A percentile compares a stretch with the other conserved stretches of the same genome.
Conservation (phyloP, 2,113 vertebrate species). For the Leptodactylus fuscus region DNA sequence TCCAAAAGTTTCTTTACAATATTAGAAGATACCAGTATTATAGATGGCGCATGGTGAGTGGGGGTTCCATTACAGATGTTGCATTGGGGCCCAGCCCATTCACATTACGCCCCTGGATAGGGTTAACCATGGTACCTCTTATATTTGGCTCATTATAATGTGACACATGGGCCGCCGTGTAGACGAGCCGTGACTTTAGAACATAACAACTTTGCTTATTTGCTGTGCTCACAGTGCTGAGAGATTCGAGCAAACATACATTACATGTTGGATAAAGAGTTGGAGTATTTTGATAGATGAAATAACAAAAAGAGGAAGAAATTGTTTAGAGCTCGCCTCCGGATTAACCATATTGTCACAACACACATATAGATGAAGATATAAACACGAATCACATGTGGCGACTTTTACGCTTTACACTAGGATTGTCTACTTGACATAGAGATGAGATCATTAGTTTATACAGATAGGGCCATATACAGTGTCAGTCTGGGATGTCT, state of each 20-base stretch:
- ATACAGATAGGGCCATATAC: neutral
- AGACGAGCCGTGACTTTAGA: neutral
- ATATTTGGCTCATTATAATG: neutral
- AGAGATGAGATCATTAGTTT: neutral
- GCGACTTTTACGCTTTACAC: neutral
- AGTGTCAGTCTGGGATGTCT: neutral
- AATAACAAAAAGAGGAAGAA: constrained; percentile 27
- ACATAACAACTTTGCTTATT: neutral
- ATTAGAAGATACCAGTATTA: too few species aligned
- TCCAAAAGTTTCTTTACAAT: too few species aligned
- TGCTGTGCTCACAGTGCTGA: neutral
- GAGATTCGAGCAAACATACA: constrained; percentile 7
- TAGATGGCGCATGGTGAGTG: too few species aligned
- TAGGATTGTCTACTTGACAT: too few species aligned
- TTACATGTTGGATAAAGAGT: neutral
- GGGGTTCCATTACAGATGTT: too few species aligned
- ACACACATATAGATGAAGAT: neutral
- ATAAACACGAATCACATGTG: neutral
- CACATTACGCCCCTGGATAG: too few species aligned
- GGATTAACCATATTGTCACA: constrained; percentile 11
- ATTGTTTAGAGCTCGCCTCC: neutral
- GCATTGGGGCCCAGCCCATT: too few species aligned
- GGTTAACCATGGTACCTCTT: neutral
- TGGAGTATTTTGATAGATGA: neutral
- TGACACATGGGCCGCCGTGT: neutral